Conservation (phyloP, 2,888 invertebrate genomes). For the Tortrix viridana region DNA sequence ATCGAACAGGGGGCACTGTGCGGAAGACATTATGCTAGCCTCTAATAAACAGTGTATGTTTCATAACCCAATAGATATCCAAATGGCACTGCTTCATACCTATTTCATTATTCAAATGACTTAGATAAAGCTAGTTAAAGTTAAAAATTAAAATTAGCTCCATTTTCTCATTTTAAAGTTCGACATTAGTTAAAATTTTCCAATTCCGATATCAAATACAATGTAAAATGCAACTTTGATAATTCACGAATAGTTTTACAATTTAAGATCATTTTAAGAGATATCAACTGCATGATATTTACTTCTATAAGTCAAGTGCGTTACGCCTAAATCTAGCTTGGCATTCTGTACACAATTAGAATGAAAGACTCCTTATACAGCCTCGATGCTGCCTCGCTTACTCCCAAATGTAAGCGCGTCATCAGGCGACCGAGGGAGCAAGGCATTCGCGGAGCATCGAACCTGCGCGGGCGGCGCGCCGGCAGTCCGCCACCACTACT, state of each 20-base stretch:
- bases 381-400: background rate
- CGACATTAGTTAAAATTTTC: slow-evolving; percentile 13
- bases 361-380: background rate
- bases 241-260: slow-evolving; percentile 14
- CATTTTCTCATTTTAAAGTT: background rate
- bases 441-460: too few relatives aligned
- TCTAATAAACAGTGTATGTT: too few relatives aligned
- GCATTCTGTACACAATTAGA: slow-evolving; percentile 33
- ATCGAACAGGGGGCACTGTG: too few relatives aligned
- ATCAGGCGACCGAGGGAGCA: too few relatives aligned
- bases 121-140: background rate
- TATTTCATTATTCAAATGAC: background rate
- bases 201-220: slow-evolving; percentile 25
- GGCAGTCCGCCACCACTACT: too few relatives aligned
- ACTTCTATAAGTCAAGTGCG: slow-evolving; percentile 35
- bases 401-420: too few relatives aligned
- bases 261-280: slow-evolving; percentile 1
- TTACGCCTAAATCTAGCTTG: slow-evolving; percentile 27
- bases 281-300: slow-evolving; percentile 5
- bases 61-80: too few relatives aligned
- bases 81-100: too few relatives aligned
- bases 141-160: background rate
- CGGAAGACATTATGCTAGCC: too few relatives aligned
- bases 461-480: too few relatives aligned
- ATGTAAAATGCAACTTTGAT: slow-evolving; percentile 30